phyloP scores from a whole-genome alignment of 2,888 invertebrate species.

The Adelphocoris suturalis region DNA sequence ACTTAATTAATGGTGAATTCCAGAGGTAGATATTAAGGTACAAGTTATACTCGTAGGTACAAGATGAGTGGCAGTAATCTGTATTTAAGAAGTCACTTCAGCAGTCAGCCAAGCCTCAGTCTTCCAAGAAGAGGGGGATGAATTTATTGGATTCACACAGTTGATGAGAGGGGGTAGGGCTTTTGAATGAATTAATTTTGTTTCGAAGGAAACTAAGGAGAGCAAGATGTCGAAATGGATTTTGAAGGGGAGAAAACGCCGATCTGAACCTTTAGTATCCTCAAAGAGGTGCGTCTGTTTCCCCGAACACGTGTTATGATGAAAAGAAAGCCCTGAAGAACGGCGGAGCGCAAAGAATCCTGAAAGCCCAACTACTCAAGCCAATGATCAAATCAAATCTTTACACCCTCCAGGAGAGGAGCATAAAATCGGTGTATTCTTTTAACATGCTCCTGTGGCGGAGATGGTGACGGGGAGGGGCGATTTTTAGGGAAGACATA shows the following conservation, averaged over 20 bases:
- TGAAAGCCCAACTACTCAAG: conserved; percentile 72
- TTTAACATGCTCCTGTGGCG: conserved; percentile 69
- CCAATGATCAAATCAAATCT: conserved; percentile 73
- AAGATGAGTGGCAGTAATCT: too few relatives aligned
- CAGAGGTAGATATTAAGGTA: too few relatives aligned
- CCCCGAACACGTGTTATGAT: conserved; percentile 72
- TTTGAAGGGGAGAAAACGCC: conserved; percentile 14
- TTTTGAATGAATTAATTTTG: conserved; percentile 68
- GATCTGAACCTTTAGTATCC: conserved; percentile 25
- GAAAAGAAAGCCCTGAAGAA: conserved; percentile 61
- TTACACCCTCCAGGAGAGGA: conserved; percentile 72
- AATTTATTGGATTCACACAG: too few relatives aligned
- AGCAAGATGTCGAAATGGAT: conserved; percentile 58
- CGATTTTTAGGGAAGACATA: conserved; percentile 74
- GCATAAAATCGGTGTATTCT: conserved; percentile 75
- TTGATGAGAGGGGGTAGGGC: not conserved
- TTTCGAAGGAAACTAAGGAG: conserved; percentile 37
- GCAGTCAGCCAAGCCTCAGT: too few relatives aligned
- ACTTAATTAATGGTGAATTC: too few relatives aligned
- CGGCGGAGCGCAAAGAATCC: conserved; percentile 54
- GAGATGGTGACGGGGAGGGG: conserved; percentile 62
- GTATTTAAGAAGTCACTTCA: too few relatives aligned
- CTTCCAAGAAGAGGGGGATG: too few relatives aligned
- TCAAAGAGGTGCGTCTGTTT: conserved; percentile 57
- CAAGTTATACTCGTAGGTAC: too few relatives aligned